Base-by-base conservation (phyloP, 2,888 invertebrate genomes). In the Allophyes oxyacanthae region DNA sequence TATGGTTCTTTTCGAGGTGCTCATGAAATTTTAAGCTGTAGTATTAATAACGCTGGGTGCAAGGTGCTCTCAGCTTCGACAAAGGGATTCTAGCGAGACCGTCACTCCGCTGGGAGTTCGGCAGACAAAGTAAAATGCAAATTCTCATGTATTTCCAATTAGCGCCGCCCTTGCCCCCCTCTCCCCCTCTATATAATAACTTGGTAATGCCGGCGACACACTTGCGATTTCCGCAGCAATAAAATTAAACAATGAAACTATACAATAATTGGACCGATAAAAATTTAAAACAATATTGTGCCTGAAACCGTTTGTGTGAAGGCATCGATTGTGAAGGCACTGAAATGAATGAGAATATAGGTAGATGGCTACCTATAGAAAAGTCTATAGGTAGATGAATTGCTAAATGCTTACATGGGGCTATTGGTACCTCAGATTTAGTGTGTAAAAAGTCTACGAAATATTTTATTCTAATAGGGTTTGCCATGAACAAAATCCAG, bases 91-190 rank as follows among this genome's bases (percentile, higher is more conserved):
- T 56, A 76, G 72, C 79, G 82, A 79, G 83, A 82, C n/a, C 82
- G 68, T 72, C 78, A 77, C 79, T 79, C 82, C 78, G 59, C 56
- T 49, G 85, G 79, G 88, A 83, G 68, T 87, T 86, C 76, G 80
- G 77, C 46, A 85, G 87, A 89, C 90, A 90, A 89, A 91, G 90
- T 89, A 91, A 90, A 90, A 92, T 91, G 91, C 89, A 90, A 92
- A 92, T 90, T 82, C 86, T 88, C 88, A 89, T 91, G 91, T 90
- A 92, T 91, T 91, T 90, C 89, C 90, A 91, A 92, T 92, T 91
- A 92, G 88, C 76, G 73, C 73, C 79, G 61, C 25, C 51, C 32
- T 25, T 4, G 20, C 33, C 45, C 52, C 54, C 40, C 64, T 64
- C 63, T 70, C 57, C 40, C 73, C 68, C 66, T 75, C 64, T 78